Base-by-base conservation (phyloP, 2,797 vertebrate genomes). In the Avahi laniger region DNA sequence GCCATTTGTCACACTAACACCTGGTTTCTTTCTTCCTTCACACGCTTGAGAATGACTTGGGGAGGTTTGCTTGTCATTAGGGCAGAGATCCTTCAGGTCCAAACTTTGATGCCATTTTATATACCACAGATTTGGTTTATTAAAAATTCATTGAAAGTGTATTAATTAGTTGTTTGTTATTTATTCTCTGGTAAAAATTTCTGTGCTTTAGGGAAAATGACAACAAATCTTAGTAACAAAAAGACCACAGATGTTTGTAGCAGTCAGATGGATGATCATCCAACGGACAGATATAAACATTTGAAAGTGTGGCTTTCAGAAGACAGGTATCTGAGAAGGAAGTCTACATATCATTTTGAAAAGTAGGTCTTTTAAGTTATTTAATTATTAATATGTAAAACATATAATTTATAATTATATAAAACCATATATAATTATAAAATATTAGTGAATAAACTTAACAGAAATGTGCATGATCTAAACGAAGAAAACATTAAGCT, bases 171-270 rank as follows among this genome's bases (percentile, higher is more conserved):
- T 63, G n/a, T 3, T 63, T 72, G 76, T 87, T 26, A 52, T 84
- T 92, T 91, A 91, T 41, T 67, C 24, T 41, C 52, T 89, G 52
- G 30, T 35, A 73, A 96, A 96, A 67, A 48, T 92, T 33, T 57
- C 85, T 86, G 22, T 69, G 2, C 46, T 97, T 97, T 50, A 38
- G n/a, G 70, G 69, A 48, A 89, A 28, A 93, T 67, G 41, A 75
- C 20, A 97, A 85, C 20, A 80, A 69, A 94, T 80, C 35, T 10
- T 63, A 73, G 80, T 78, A 57, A 43, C 52, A 93, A 93, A 89
- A 93, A 57, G 63, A 79, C 3, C 76, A 94, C 57, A 41, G 17
- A n/a, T 90, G 8, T 4, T 61, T 38, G 1, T 12, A 61, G n/a
- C 22, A 26, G 92, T 92, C 81, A 83, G 0, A 50, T 33, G 35